Base-by-base conservation (phyloP, 2,113 vertebrate genomes). In the Entomyzon cyanotis region DNA sequence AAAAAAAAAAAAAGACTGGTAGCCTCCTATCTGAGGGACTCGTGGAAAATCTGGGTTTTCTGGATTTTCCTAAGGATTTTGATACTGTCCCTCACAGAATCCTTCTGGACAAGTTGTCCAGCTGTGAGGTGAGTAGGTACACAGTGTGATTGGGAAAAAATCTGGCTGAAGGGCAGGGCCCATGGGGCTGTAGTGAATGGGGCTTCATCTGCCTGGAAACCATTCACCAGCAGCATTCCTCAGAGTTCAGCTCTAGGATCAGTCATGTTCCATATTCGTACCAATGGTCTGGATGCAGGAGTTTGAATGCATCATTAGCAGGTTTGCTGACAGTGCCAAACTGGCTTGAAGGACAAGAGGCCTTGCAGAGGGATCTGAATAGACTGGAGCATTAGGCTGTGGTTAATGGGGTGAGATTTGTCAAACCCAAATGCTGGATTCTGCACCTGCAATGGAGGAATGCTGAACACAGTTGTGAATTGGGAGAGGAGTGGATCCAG, bases 401-500 rank as follows among this genome's bases (percentile, higher is more conserved):
- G 3, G 22, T 47, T 53, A 80, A 6, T 23, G 17, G 63, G 21
- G 55, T 27, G 55, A 55, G 49, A 42, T 69, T 35, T 55, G 31
- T 42, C 5, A 23, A 64, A 49, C 30, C 15, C 15, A 53, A 50
- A 33, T 68, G 28, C 39, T 6, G 1, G 10, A 55, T 76, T 35
- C 71, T 83, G 15, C 25, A 58, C 8, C 42, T 62, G 28, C 27
- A 15, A 44, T 9, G 9, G 21, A 68, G 22, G 49, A 92, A 63
- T 0, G 0, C 14, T 1, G 3, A 23, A 19, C 22, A 49, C 14
- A 77, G 53, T 1, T 55, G 11, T 12, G n/a, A 87, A 59, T 0
- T 33, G 49, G n/a, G 14, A 55, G 28, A 81, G 12, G n/a, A 49
- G 13, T 11, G n/a, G 14, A 37, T 80, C 37, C 31, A 59, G 64